Evolutionary conservation across 2,888 invertebrate species (phyloP).

Genomic region (Ceraclea dissimilis): DNA sequence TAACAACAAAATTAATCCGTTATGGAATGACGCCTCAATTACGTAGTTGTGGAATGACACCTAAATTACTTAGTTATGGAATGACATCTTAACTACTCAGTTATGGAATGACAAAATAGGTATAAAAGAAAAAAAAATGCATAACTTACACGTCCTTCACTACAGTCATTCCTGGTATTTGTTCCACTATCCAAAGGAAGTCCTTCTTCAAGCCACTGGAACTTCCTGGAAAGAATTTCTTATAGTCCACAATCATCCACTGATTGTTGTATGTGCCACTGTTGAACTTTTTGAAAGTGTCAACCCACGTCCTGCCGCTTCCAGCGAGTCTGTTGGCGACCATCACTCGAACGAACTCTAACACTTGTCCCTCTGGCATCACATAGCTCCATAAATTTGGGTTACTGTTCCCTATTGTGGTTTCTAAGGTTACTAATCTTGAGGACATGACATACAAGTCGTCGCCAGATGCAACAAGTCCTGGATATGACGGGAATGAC

Average conservation of each 20-base stretch:
- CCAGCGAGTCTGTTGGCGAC: constrained; percentile 58
- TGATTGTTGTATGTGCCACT: constrained; percentile 73
- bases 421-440: constrained; percentile 56
- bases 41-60: too few species aligned
- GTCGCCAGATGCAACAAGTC: constrained; percentile 48
- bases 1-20: too few species aligned
- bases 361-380: constrained; percentile 43
- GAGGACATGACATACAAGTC: constrained; percentile 57
- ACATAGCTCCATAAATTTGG: constrained; percentile 49
- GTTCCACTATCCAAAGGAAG: constrained; percentile 57
- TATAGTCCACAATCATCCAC: constrained; percentile 65
- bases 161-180: constrained; percentile 43
- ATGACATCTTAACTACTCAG: too few species aligned
- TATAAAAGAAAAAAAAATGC: too few species aligned
- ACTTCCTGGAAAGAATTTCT: constrained; percentile 46
- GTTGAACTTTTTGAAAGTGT: constrained; percentile 52
- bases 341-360: constrained; percentile 57
- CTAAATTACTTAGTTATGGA: too few species aligned
- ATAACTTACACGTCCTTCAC: constrained; percentile 37
- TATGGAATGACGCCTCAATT: too few species aligned
- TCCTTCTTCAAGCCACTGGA: constrained; percentile 31
- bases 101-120: too few species aligned
- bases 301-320: constrained; percentile 52
- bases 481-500: constrained; percentile 59
- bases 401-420: constrained; percentile 63